Conservation (phyloP, 2,888 invertebrate genomes). For the Prenolepis imparis region DNA sequence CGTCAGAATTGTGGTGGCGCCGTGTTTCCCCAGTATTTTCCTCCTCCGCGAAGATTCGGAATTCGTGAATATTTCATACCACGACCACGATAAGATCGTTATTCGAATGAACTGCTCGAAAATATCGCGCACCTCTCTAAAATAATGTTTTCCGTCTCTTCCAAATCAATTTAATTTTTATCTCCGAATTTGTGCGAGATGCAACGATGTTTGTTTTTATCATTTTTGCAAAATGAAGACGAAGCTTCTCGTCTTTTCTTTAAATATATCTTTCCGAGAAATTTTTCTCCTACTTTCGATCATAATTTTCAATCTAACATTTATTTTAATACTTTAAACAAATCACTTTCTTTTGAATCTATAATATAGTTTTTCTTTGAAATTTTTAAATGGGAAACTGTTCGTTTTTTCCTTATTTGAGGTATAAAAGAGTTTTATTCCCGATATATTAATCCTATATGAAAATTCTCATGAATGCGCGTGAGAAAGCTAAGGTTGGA, state of each 20-base stretch:
- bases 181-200: neutral
- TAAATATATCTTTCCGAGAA: neutral
- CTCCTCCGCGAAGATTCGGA: conserved; percentile 27
- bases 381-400: neutral
- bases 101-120: conserved; percentile 41
- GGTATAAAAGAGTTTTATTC: neutral
- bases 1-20: conserved; percentile 47
- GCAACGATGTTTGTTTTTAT: neutral
- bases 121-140: conserved; percentile 19
- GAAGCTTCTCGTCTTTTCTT: neutral
- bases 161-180: conserved; percentile 5
- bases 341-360: neutral
- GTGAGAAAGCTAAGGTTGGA: neutral
- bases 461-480: neutral
- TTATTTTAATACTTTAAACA: neutral
- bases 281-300: neutral
- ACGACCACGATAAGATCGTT: conserved; percentile 47
- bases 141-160: neutral
- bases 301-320: neutral
- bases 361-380: neutral
- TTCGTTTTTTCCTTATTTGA: neutral
- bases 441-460: neutral
- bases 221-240: neutral
- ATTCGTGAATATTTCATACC: conserved; percentile 58
- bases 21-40: conserved; percentile 12